Conservation (phyloP, 2,113 vertebrate genomes). For the Mionectes macconnelli region DNA sequence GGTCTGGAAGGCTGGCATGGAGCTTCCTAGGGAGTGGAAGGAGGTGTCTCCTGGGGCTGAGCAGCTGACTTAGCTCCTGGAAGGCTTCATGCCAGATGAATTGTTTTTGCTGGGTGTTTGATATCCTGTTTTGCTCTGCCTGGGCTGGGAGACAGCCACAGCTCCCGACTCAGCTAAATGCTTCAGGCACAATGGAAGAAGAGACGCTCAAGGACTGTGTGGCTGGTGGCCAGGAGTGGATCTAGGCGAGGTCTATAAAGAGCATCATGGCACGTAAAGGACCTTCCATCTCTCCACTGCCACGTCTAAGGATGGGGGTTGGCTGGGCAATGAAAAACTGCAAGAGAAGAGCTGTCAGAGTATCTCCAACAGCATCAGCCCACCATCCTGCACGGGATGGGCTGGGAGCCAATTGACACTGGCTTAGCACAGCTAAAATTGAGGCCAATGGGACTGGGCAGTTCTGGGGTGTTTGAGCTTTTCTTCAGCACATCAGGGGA, state of each 20-base stretch:
- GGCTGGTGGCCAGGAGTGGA: background rate
- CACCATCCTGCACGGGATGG: rapidly evolving
- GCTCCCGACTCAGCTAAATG: background rate
- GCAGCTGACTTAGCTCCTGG: background rate
- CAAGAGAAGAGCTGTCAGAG: background rate
- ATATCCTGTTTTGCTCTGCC: background rate
- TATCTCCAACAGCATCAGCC: background rate
- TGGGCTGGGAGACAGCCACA: background rate
- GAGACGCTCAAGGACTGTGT: background rate
- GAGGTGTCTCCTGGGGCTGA: background rate
- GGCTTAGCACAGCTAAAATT: background rate
- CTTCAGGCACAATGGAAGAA: background rate
- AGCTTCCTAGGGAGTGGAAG: background rate
- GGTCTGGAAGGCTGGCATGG: background rate
- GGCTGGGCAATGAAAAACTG: background rate
- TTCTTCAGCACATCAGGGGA: background rate
- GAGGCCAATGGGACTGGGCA: rapidly evolving
- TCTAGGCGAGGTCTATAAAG: rapidly evolving
- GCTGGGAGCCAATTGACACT: rapidly evolving
- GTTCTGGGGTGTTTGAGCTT: background rate
- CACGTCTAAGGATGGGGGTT: background rate
- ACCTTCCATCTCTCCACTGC: background rate
- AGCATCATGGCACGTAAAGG: rapidly evolving
- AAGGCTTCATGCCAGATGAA: background rate
- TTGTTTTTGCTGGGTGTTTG: background rate